These are phyloP conservation scores for Cataglyphis cursor DNA, from an alignment of 2,888 invertebrate genomes.

Conservation along the genomic window DNA sequence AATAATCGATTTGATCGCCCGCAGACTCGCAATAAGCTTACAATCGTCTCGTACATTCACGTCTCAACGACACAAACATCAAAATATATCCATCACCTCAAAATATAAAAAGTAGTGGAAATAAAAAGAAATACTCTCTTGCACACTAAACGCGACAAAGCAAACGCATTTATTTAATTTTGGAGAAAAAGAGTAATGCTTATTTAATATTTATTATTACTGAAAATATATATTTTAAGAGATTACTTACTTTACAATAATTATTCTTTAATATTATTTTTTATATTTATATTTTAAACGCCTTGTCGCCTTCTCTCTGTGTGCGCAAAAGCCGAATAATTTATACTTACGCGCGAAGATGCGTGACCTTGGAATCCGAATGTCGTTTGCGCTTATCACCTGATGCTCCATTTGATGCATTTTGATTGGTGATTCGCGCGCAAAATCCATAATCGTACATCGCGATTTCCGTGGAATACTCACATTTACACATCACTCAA, in stretches of 20 bases:
- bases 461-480: neutral
- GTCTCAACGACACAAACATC: neutral
- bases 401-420: neutral
- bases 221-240: too few species aligned
- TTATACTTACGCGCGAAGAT: constrained; percentile 6
- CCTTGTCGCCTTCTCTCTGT: neutral
- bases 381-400: neutral
- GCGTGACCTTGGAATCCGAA: neutral
- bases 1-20: neutral
- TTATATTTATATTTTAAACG: too few species aligned
- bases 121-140: neutral
- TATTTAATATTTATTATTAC: too few species aligned
- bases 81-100: neutral
- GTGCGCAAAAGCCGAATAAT: neutral
- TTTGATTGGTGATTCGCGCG: constrained; percentile 27
- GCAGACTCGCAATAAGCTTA: too few species aligned
- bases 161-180: too few species aligned
- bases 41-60: neutral
- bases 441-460: neutral
- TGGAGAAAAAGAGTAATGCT: too few species aligned
- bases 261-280: too few species aligned
- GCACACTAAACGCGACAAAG: neutral
- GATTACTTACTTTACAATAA: too few species aligned
- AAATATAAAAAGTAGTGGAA: neutral
- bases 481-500: neutral